Evolutionary conservation across 2,888 invertebrate species (phyloP).

Genomic region (Lasioglossum zephyrum): DNA sequence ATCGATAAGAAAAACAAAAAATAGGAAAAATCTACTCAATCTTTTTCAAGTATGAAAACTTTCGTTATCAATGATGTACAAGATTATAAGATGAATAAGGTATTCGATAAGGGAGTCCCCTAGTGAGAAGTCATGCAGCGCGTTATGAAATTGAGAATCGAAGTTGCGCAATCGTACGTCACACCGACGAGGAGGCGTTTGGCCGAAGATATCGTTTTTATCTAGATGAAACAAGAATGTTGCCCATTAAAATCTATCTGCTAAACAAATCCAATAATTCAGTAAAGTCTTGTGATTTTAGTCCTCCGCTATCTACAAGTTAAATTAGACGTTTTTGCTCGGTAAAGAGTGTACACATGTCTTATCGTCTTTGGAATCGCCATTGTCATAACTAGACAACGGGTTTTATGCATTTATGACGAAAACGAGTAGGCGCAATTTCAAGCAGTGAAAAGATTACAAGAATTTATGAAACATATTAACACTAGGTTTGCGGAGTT

Average conservation of each 20-base stretch:
- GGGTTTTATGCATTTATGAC: too few species aligned
- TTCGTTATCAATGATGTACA: constrained; percentile 24
- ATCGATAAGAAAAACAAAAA: background rate
- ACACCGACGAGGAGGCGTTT: constrained; percentile 24
- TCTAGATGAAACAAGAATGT: background rate
- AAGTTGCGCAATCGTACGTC: constrained; percentile 59
- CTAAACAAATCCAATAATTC: background rate
- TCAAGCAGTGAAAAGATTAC: too few species aligned
- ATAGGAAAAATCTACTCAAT: background rate
- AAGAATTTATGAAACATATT: too few species aligned
- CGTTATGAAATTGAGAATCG: constrained; percentile 51
- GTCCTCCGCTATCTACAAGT: background rate
- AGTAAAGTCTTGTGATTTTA: background rate
- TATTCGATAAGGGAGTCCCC: constrained; percentile 22
- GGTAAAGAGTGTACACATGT: background rate
- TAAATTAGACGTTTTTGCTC: background rate
- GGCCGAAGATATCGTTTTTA: background rate
- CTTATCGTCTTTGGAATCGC: background rate
- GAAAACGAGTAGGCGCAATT: too few species aligned
- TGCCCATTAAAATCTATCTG: too few species aligned
- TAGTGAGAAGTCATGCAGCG: constrained; percentile 35
- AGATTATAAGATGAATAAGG: constrained; percentile 31
- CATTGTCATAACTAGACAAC: background rate
- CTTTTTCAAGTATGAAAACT: background rate
- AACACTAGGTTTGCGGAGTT: too few species aligned